Evolutionary conservation across 2,113 vertebrate genomes (phyloP).

Genomic region (Micronycteris hirsuta): DNA sequence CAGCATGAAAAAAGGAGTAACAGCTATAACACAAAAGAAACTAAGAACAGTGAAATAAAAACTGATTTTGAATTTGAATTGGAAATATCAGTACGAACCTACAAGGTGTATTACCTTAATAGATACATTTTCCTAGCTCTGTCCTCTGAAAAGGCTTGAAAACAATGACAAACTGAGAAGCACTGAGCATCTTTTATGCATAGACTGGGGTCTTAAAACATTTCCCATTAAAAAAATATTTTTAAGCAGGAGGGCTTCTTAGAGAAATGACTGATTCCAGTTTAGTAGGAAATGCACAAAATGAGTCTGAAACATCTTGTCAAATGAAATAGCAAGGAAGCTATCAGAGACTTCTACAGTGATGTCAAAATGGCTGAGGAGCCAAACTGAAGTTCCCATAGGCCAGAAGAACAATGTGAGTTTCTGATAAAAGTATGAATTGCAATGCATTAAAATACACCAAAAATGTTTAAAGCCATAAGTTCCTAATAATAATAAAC

Average conservation of each 20-base stretch:
- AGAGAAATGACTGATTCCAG: slow-evolving; percentile 23
- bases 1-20: not conserved
- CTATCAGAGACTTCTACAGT: not conserved
- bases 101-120: not conserved
- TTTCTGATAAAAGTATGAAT: not conserved
- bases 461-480: not conserved
- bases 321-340: not conserved
- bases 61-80: slow-evolving; percentile 8
- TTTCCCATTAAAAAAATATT: not conserved
- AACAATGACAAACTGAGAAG: slow-evolving; percentile 11
- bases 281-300: not conserved
- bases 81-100: not conserved
- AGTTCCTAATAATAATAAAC: not conserved
- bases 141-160: not conserved
- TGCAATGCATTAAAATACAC: not conserved
- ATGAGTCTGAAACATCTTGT: not conserved
- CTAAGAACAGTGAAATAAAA: slow-evolving; percentile 11
- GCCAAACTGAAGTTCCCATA: not conserved
- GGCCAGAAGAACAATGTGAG: not conserved
- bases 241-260: not conserved
- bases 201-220: not conserved
- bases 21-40: not conserved
- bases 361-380: not conserved
- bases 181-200: not conserved
- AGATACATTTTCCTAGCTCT: not conserved